Percentiles rank a stretch among this genome's conserved stretches.
Evolutionary conservation across 1,140 invertebrate species (phyloP).

Genomic region (Drosophila rufa): DNA sequence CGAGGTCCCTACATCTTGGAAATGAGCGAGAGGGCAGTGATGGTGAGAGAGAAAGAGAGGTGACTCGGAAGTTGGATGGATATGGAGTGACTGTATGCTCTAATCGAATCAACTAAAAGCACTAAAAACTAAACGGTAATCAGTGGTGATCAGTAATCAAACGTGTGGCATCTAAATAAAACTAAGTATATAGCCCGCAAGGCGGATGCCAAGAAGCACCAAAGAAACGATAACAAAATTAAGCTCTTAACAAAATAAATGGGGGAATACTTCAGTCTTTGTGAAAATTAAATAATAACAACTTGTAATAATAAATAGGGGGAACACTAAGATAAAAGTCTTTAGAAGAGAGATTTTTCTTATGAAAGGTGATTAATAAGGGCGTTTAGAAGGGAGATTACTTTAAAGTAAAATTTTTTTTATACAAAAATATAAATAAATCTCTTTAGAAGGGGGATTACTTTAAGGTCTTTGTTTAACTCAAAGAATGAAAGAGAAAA

Average conservation of each 20-base stretch:
- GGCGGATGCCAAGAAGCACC: conserved; percentile 5
- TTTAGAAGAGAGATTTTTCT: too few species aligned
- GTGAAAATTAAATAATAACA: too few species aligned
- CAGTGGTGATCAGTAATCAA: conserved; percentile 31
- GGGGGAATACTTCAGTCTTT: not conserved
- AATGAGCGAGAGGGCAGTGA: conserved; percentile 13
- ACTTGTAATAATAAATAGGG: too few species aligned
- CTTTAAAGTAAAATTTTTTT: too few species aligned
- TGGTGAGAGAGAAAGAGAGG: not conserved
- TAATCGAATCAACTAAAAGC: conserved; percentile 61
- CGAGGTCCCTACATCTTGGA: not conserved
- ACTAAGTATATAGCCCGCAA: conserved; percentile 2
- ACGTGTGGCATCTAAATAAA: conserved; percentile 41
- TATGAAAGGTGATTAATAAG: too few species aligned
- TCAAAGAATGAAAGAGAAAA: too few species aligned
- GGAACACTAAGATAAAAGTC: too few species aligned
- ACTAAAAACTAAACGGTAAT: conserved; percentile 51
- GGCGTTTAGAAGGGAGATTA: too few species aligned
- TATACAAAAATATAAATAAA: too few species aligned
- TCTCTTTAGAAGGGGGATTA: too few species aligned
- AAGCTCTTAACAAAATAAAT: not conserved
- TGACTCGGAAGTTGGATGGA: conserved; percentile 14
- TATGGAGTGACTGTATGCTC: conserved; percentile 15
- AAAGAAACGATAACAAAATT: conserved; percentile 16
- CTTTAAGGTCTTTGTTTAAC: too few species aligned